Conservation (phyloP, 2,797 vertebrate species). For the Brachymystax lenok region DNA sequence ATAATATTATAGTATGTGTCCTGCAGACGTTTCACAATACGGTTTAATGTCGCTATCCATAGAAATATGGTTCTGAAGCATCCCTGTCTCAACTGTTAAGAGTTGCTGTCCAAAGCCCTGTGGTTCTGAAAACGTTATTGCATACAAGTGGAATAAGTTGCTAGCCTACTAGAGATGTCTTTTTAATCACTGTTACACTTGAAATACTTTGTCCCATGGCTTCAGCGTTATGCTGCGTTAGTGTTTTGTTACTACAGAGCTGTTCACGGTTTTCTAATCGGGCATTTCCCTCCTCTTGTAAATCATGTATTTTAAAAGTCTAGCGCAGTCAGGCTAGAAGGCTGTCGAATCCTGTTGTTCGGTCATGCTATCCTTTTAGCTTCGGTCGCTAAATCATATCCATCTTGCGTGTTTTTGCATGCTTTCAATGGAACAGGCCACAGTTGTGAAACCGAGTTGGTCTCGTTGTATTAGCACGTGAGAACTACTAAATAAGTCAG, state of each 20-base stretch:
- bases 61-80: too few relatives aligned
- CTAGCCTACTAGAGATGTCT: neutral
- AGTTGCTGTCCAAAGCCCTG: conserved; percentile 27
- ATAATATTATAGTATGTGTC: too few relatives aligned
- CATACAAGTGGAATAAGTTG: conserved; percentile 32
- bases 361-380: neutral
- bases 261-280: neutral
- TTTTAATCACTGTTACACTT: neutral
- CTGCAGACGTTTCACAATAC: neutral
- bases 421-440: neutral
- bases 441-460: neutral
- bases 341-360: conserved; percentile 49
- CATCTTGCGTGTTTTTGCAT: neutral
- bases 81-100: too few relatives aligned
- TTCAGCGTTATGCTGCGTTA: neutral
- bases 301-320: conserved; percentile 7
- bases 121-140: conserved; percentile 46
- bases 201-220: neutral
- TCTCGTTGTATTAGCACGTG: neutral
- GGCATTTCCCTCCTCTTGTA: neutral
- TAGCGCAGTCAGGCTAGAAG: conserved; percentile 37
- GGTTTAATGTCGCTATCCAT: neutral
- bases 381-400: neutral
- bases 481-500: neutral
- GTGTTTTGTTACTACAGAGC: neutral